phyloP scores from a whole-genome alignment of 1,140 invertebrate species.

The Steinernema feltiae region DNA sequence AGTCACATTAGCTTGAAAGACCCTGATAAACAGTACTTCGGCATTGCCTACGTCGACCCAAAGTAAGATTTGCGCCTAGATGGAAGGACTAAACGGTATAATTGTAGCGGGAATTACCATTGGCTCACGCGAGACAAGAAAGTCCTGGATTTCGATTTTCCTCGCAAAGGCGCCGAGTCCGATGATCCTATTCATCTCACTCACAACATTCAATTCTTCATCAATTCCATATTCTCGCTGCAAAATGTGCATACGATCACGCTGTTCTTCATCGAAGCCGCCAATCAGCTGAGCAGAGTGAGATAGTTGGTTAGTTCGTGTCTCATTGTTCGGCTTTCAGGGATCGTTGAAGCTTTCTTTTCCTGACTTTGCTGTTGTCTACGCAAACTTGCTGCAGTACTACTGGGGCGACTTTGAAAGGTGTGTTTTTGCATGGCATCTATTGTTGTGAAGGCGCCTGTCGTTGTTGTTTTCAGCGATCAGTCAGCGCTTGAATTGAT shows the following conservation, averaged over 20 bases:
- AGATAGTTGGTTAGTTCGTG: background rate
- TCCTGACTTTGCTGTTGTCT: background rate
- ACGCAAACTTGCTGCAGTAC: background rate
- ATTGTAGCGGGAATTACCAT: background rate
- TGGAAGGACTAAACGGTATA: background rate
- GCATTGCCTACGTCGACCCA: background rate
- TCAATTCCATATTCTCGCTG: background rate
- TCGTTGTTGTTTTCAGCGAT: background rate
- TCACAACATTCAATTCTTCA: background rate
- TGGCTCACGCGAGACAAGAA: background rate
- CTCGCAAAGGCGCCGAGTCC: background rate
- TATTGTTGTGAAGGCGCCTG: background rate
- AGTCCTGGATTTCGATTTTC: conserved; percentile 5
- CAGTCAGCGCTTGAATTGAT: background rate
- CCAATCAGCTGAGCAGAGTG: background rate
- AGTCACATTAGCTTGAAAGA: background rate
- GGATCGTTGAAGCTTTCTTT: background rate
- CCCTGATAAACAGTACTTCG: background rate
- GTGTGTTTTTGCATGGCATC: background rate
- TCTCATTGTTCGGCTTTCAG: background rate
- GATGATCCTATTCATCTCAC: background rate
- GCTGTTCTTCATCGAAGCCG: background rate
- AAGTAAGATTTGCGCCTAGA: background rate
- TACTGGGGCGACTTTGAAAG: background rate
- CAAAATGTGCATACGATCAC: background rate